Evolutionary conservation across 2,113 vertebrate genomes (phyloP), one percentile per base, ranked within the genome.

Genomic region (Engraulis encrasicolus): DNA sequence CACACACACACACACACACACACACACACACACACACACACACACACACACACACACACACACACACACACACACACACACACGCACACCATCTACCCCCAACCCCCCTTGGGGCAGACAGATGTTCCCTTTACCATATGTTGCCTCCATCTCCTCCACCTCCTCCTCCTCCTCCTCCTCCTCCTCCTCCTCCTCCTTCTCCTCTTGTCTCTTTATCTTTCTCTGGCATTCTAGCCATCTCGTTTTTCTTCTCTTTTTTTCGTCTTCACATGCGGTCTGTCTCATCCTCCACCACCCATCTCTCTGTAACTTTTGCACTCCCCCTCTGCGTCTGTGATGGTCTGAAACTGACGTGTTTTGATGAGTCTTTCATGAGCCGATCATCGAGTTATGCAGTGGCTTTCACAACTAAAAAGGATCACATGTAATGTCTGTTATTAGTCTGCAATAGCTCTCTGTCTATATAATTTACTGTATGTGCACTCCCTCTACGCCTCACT

Each of bases 111-210:
- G 58, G 93, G 94, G 94, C 92, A 92, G 81, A 88, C 94, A 96
- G 95, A 95, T 96, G 94, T 93, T 93, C 90, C 91, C 90, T 86
- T 84, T 91, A 92, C 87, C 78, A 82, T 93, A 95, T 95, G 94
- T 90, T 92, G 88, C 86, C 86, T 86, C 92, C 89, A 34, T 31
- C 27, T 74, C 12, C 14, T 36, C 9, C 31, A 14, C 18, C 31
- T 74, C 89, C 79, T 36, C n/a, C n/a, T n/a, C 52, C 45, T 86
- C 81, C 50, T 14, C 23, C 20, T 23, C 34, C 38, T 20, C 6
- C 90, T 71, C 71, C 89, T 81, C 87, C 88, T 89, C 77, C 78
- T 77, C 9, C 19, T 74, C 77, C 84, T 82, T 83, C 78, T 84
- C 79, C 80, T 11, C 87, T 79, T 86, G 50, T 77, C 54, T 48